Conservation (phyloP, 1,140 invertebrate genomes). For the Ruditapes philippinarum region DNA sequence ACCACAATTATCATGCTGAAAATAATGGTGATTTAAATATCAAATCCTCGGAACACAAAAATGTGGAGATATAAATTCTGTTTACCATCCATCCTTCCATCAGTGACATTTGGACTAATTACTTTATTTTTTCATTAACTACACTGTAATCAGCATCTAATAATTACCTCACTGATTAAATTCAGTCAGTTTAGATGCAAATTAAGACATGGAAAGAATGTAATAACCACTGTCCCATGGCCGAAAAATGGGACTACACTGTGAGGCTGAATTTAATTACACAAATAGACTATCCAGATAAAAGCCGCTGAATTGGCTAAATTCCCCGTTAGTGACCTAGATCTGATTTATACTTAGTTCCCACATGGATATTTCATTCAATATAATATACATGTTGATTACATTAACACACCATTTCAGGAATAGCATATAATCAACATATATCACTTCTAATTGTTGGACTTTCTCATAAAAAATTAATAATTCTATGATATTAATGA, state of each 20-base stretch:
- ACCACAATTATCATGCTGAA: too few species aligned
- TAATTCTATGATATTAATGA: too few species aligned
- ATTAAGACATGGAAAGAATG: slow-evolving; percentile 6
- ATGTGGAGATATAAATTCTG: slow-evolving; percentile 1
- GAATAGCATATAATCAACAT: too few species aligned
- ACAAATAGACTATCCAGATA: neutral
- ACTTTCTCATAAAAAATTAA: too few species aligned
- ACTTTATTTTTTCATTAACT: slow-evolving; percentile 23
- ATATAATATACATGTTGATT: neutral
- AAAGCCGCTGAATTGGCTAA: neutral
- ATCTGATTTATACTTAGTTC: neutral
- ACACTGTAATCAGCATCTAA: neutral
- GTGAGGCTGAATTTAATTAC: slow-evolving; percentile 15
- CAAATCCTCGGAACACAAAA: too few species aligned
- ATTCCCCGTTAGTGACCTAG: neutral
- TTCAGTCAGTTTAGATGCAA: slow-evolving; percentile 7
- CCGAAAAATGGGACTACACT: neutral
- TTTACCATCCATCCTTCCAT: neutral
- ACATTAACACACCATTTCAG: too few species aligned
- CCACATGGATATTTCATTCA: neutral
- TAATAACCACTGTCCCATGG: neutral
- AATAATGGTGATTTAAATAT: too few species aligned
- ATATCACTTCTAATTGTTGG: too few species aligned
- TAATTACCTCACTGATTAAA: neutral
- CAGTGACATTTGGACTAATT: neutral